Conservation (phyloP, 2,888 invertebrate species). For the Vanessa cardui region DNA sequence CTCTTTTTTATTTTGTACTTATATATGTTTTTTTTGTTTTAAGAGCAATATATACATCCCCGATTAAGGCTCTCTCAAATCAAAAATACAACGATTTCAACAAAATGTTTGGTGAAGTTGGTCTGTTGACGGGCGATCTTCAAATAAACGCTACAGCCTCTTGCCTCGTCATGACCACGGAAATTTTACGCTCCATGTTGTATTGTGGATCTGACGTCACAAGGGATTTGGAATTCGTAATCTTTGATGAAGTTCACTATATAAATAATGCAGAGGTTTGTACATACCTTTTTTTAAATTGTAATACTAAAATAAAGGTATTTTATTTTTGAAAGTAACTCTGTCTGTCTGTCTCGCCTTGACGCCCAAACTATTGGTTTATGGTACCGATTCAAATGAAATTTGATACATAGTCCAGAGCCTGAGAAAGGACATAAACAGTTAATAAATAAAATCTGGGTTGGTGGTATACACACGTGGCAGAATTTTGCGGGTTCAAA, state of each 20-base stretch:
- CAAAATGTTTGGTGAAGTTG: constrained; percentile 94
- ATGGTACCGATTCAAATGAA: too few species aligned
- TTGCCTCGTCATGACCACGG: constrained; percentile 99
- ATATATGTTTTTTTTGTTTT: constrained; percentile 34
- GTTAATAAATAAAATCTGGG: too few species aligned
- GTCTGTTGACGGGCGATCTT: constrained; percentile 96
- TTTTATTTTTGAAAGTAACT: background rate
- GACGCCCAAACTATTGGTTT: too few species aligned
- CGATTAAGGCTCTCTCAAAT: constrained; percentile 99
- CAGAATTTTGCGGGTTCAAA: too few species aligned
- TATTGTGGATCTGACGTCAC: constrained; percentile 97
- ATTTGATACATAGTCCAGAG: too few species aligned
- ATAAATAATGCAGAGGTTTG: constrained; percentile 96
- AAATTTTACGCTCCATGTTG: constrained; percentile 98
- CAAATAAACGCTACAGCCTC: constrained; percentile 97
- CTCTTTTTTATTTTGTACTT: background rate
- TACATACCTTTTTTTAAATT: background rate
- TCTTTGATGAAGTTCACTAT: constrained; percentile 99
- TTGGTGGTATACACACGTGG: too few species aligned
- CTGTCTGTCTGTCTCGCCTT: too few species aligned
- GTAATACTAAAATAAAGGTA: background rate
- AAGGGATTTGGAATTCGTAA: constrained; percentile 98
- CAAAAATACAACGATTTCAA: constrained; percentile 99
- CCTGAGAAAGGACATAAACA: too few species aligned
- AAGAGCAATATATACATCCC: constrained; percentile 97